Conservation (phyloP, 2,797 vertebrate genomes). For the Myripristis murdjan region DNA sequence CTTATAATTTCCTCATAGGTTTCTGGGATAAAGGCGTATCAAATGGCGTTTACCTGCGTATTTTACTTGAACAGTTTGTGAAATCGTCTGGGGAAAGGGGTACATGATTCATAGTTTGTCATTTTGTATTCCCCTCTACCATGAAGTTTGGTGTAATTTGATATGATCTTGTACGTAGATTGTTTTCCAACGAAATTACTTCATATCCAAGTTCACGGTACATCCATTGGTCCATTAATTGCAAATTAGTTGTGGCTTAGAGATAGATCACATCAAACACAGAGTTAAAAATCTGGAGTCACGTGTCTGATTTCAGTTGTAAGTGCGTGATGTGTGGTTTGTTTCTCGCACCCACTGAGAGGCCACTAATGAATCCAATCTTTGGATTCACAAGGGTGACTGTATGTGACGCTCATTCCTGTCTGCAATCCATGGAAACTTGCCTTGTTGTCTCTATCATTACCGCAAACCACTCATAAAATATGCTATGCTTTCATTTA, state of each 20-base stretch:
- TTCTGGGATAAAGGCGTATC: neutral
- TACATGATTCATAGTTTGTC: neutral
- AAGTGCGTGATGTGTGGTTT: slow-evolving; percentile 44
- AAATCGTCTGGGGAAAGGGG: neutral
- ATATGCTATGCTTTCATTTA: slow-evolving; percentile 19
- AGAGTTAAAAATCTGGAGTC: slow-evolving; percentile 34
- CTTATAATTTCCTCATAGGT: neutral
- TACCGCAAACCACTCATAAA: slow-evolving; percentile 43
- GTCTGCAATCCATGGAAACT: slow-evolving; percentile 38
- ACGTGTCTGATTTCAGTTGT: slow-evolving; percentile 10
- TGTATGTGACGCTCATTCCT: slow-evolving; percentile 30
- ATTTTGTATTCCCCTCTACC: slow-evolving; percentile 25
- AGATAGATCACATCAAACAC: slow-evolving; percentile 48
- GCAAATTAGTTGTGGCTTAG: slow-evolving; percentile 1
- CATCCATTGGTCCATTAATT: slow-evolving; percentile 3
- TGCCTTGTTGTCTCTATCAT: slow-evolving; percentile 5
- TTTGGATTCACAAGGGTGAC: slow-evolving; percentile 30
- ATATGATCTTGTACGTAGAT: too few relatives aligned
- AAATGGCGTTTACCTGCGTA: neutral
- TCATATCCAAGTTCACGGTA: slow-evolving; percentile 17
- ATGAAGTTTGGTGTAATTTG: neutral
- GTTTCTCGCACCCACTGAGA: slow-evolving; percentile 31
- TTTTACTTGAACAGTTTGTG: too few relatives aligned
- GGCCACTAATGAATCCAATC: slow-evolving; percentile 17
- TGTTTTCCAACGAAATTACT: neutral